Percentiles rank a stretch among this genome's conserved stretches.
Conservation (phyloP, 2,113 vertebrate genomes). For the Chaetorhynchus papuensis region DNA sequence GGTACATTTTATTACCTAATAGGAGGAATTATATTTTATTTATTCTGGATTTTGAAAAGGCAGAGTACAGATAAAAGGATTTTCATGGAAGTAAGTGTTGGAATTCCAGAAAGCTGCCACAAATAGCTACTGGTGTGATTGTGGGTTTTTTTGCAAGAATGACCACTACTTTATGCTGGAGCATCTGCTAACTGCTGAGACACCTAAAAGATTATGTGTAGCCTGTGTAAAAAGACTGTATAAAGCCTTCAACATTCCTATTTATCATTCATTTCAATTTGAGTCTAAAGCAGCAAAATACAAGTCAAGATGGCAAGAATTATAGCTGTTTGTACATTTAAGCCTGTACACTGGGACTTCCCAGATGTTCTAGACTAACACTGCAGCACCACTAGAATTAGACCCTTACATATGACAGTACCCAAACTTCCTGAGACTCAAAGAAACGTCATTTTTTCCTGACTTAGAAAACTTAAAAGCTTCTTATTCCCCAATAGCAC, state of each 20-base stretch:
- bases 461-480: neutral
- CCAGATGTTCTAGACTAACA: neutral
- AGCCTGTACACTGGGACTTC: neutral
- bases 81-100: neutral
- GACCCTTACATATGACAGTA: neutral
- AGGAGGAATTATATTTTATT: neutral
- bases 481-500: neutral
- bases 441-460: neutral
- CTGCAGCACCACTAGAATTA: neutral
- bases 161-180: neutral
- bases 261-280: neutral
- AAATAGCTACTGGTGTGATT: accelerated
- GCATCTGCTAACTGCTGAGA: neutral
- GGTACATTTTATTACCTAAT: neutral
- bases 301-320: neutral
- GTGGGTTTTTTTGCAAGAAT: neutral
- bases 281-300: neutral
- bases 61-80: neutral
- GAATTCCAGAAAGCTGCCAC: neutral
- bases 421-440: neutral
- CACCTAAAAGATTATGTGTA: neutral
- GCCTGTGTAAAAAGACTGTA: neutral
- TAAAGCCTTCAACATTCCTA: neutral
- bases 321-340: neutral
- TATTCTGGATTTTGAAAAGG: neutral